Evolutionary conservation across 2,797 vertebrate genomes (phyloP), one percentile per base, ranked within the genome.

Genomic region (Acanthis flammea): DNA sequence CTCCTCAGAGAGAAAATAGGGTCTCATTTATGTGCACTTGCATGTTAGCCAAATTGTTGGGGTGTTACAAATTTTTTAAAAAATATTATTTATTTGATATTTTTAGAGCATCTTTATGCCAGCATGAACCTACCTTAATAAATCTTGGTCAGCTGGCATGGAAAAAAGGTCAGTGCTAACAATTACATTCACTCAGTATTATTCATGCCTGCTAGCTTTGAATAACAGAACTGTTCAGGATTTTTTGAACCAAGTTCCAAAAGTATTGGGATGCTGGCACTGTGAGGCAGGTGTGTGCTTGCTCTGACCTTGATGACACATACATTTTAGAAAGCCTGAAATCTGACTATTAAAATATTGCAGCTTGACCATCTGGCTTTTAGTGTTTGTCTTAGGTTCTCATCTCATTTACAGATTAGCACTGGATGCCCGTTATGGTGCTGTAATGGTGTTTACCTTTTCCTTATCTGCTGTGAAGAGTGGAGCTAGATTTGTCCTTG

Each of bases 1-100:
- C 47, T 88, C 79, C 60, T 81, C 28, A 70, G 63, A 22, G 77
- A 71, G 7, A 88, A 94, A 94, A 68, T 22, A 61, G 51, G 18
- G 30, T 86, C 81, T 97, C 87, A 93, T 75, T 95, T 95, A 90
- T 80, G 61, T 28, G 57, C 57, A 53, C 6, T 75, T 70, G 22
- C 22, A 62, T 42, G 31, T 54, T 45, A 60, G 89, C 75, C 89
- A 86, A 74, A 83, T 73, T 63, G 21, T 45, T 63, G 27, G 7
- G 6, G 25, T 53, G 63, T 85, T 94, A 53, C 39, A 79, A 85
- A n/a, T 47, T 88, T 91, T 87, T 71, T 17, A 58, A 80, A 91
- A 5, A 86, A 54, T 65, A 44, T 58, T 60, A 76, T 73, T 91
- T 78, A 81, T 90, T 93, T 88, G 41, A 31, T 85, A 68, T 88